Percentiles rank a stretch among this genome's conserved stretches.
Evolutionary conservation across 2,113 vertebrate genomes (phyloP).

Genomic region (Trachemys scripta): DNA sequence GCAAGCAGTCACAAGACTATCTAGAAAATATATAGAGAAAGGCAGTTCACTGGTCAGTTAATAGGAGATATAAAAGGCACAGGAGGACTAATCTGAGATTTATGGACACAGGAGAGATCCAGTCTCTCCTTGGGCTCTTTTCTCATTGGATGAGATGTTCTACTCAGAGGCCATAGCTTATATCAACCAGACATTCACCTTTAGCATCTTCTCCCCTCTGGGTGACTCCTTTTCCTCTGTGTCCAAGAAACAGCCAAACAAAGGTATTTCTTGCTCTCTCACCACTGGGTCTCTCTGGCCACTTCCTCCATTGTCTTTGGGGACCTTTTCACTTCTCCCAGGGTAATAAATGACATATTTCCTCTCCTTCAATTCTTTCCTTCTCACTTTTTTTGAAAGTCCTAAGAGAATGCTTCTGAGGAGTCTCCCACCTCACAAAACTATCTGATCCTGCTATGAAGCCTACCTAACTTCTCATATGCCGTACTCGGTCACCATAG

Average conservation of each 20-base stretch:
- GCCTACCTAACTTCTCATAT: neutral
- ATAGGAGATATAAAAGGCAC: neutral
- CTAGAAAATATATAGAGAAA: neutral
- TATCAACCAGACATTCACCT: neutral
- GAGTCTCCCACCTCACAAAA: neutral
- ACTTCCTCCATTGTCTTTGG: neutral
- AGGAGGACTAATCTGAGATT: neutral
- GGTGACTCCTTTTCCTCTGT: neutral
- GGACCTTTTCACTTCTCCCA: neutral
- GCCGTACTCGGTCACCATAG: neutral
- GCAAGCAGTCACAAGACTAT: neutral
- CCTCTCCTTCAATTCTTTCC: neutral
- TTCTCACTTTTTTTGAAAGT: neutral
- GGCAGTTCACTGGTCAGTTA: neutral
- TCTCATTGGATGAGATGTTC: neutral
- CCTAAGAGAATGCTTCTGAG: neutral
- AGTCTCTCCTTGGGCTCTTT: rapidly evolving
- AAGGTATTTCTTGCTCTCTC: neutral
- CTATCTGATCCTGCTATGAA: neutral
- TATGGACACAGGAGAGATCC: neutral
- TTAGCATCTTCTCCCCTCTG: neutral
- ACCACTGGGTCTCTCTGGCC: neutral
- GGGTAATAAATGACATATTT: neutral
- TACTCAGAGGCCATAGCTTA: neutral
- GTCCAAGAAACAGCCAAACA: neutral